Evolutionary conservation across 2,888 invertebrate species (phyloP), one percentile per base, ranked within the genome.

Genomic region (Epirrhoe tristata): DNA sequence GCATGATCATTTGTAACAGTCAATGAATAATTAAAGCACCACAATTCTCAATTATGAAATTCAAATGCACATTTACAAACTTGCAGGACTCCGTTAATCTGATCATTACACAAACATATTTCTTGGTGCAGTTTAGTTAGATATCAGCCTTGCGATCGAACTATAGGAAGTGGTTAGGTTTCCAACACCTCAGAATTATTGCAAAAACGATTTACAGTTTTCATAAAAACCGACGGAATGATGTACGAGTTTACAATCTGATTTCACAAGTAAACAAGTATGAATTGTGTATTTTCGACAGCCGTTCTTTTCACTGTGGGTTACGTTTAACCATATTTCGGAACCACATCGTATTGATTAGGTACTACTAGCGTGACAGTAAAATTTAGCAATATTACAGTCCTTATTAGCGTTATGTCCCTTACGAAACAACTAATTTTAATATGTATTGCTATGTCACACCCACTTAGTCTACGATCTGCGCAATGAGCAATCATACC

Each of bases 341-440:
- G 17, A 51, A 51, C 3, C 17, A 51, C 8, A 10, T 8, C 10
- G 39, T 43, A 12, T 4, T 43, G 39, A 43, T 43, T 43, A n/a
- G n/a, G n/a, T n/a, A 43, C 17, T 10, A 17, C 17, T 57, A 46
- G 46, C 48, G 48, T 48, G 16, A 46, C 17, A 48, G 14, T 43
- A 36, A 7, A 50, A 10, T 48, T 56, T 36, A 24, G 56, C 24
- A 50, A 50, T 48, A 39, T 36, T n/a, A 50, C 36, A 24, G 50
- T 34, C 14, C 36, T 4, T 31, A 24, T 34, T 50, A 24, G 48
- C 34, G 31, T 16, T 31, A n/a, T 14, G 34, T 46, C 32, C n/a
- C 46, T 67, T 59, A 46, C 36, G 56, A 59, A 52, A 64, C 63
- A 43, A n/a, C 57, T 63, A 55, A 67, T 56, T 63, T 63, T 53